A percentile compares a stretch with the other conserved stretches of the same genome.
Evolutionary conservation across 2,113 vertebrate species (phyloP).

Genomic region (Ancistrus triradiatus): DNA sequence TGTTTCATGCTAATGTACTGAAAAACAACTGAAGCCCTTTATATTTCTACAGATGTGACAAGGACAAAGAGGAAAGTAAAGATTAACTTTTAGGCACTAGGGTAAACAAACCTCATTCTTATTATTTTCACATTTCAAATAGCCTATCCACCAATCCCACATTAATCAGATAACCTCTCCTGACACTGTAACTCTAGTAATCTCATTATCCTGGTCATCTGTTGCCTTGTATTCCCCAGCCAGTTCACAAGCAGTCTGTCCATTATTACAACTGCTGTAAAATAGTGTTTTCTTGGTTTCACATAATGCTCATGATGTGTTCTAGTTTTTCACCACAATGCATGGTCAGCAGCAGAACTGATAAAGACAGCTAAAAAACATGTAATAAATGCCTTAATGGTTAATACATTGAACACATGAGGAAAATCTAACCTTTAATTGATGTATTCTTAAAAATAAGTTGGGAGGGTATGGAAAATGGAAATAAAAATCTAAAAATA

Average conservation of each 20-base stretch:
- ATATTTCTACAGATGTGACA: conserved; percentile 82
- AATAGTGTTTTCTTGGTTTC: not conserved
- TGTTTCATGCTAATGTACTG: conserved; percentile 31
- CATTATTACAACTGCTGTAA: not conserved
- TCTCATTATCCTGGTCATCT: conserved; percentile 42
- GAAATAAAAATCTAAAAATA: too few species aligned
- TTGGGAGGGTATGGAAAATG: not conserved
- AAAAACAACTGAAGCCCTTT: conserved; percentile 65
- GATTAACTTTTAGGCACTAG: conserved; percentile 77
- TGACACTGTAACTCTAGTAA: conserved; percentile 45
- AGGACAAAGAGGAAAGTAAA: conserved; percentile 78
- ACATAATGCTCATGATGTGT: too few species aligned
- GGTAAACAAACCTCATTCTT: conserved; percentile 71
- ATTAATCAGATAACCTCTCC: conserved; percentile 52
- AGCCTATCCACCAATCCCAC: conserved; percentile 62
- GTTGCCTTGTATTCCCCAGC: conserved; percentile 67
- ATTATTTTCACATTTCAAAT: conserved; percentile 49
- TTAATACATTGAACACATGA: too few species aligned
- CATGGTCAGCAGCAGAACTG: too few species aligned
- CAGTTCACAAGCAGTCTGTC: not conserved
- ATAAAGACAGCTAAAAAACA: too few species aligned
- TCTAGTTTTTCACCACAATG: too few species aligned
- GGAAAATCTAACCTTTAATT: too few species aligned
- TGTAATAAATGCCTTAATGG: too few species aligned
- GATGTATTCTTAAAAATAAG: too few species aligned